Conservation (phyloP, 2,113 vertebrate genomes). For the Merops nubicus region DNA sequence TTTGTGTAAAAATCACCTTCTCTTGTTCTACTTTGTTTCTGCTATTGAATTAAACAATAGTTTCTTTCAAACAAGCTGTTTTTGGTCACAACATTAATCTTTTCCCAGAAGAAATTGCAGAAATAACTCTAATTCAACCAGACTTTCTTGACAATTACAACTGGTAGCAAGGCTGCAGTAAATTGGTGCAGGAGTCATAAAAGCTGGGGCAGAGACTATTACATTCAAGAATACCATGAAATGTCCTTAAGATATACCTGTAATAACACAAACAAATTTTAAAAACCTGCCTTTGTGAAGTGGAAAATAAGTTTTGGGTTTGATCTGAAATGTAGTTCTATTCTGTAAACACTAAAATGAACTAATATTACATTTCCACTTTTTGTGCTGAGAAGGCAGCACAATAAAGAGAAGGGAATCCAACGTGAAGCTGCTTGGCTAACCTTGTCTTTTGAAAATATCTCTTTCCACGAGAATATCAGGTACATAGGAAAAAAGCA, state of each 20-base stretch:
- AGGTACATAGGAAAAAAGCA: background rate
- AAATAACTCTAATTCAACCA: background rate
- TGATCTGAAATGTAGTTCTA: background rate
- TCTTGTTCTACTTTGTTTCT: background rate
- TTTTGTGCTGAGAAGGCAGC: background rate
- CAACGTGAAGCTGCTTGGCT: background rate
- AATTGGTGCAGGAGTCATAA: background rate
- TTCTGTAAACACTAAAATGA: background rate
- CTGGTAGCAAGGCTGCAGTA: background rate
- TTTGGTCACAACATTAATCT: background rate
- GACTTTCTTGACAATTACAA: background rate
- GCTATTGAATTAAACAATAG: background rate
- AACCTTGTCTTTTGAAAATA: background rate
- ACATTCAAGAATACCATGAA: background rate
- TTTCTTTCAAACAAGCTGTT: background rate
- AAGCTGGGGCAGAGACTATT: background rate
- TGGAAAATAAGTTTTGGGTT: background rate
- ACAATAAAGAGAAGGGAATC: background rate
- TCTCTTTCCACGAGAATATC: background rate
- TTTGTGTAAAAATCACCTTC: background rate
- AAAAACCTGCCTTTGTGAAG: background rate
- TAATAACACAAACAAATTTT: background rate
- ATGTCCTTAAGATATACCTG: background rate
- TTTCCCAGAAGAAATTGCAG: background rate
- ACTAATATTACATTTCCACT: background rate